These are phyloP conservation scores for Urocynchramus pylzowi DNA, from an alignment of 2,113 vertebrate species.

Conservation along the genomic window DNA sequence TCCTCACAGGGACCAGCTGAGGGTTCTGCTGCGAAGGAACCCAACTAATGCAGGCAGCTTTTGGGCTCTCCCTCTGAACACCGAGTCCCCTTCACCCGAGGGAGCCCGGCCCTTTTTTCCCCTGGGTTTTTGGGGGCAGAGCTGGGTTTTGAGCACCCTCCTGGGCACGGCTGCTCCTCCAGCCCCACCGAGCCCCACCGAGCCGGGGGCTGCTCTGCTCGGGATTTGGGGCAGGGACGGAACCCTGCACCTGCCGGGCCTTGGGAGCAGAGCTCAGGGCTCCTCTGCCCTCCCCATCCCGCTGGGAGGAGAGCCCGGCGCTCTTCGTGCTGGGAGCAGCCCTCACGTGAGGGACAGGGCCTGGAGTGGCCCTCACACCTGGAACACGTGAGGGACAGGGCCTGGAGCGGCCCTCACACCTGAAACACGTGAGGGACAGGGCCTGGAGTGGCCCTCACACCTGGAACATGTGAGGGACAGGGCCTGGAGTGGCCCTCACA, in stretches of 20 bases:
- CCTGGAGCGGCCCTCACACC: no score
- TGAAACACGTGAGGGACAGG: not conserved
- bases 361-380: no score
- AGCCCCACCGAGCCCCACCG: not conserved
- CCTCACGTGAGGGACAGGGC: no score
- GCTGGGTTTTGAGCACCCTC: fast-evolving
- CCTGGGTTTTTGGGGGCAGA: not conserved
- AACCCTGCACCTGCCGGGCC: not conserved
- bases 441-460: no score
- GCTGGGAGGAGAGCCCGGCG: no score
- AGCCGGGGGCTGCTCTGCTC: not conserved
- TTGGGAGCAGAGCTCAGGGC: not conserved
- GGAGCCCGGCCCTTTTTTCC: not conserved
- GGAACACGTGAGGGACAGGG: not conserved
- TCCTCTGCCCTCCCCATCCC: no score
- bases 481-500: no score
- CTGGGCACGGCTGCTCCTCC: not conserved
- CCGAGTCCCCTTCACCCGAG: not conserved
- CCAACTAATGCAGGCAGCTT: no score
- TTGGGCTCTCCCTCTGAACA: not conserved
- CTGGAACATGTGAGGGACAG: not conserved
- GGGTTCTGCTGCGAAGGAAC: not conserved
- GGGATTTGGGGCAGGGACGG: not conserved
- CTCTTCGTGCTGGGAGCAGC: not conserved
- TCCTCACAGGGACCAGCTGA: not conserved